A percentile compares a stretch with the other conserved stretches of the same genome.
phyloP scores from a whole-genome alignment of 2,888 invertebrate genomes.

The Galeopsomyia nigrocyanea region DNA sequence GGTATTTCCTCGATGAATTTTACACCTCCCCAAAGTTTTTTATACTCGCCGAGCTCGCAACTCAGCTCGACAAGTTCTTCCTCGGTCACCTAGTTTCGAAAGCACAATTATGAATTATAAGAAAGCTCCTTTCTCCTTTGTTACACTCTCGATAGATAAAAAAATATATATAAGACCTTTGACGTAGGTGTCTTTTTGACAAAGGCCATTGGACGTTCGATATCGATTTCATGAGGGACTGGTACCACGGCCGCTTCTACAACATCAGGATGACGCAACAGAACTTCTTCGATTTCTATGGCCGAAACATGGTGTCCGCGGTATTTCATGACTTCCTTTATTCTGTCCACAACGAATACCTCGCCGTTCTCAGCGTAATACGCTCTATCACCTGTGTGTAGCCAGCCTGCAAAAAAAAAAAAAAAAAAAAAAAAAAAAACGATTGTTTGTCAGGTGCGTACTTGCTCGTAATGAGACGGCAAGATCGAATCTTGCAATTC shows the following conservation, averaged over 20 bases:
- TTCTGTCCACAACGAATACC: constrained; percentile 59
- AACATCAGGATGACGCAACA: constrained; percentile 57
- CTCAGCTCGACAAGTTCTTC: constrained; percentile 57
- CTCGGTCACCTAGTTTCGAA: constrained; percentile 54
- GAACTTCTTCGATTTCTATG: constrained; percentile 57
- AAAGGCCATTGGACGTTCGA: constrained; percentile 61
- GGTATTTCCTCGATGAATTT: constrained; percentile 57
- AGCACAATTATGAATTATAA: neutral
- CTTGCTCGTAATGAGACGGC: no score
- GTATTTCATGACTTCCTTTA: constrained; percentile 63
- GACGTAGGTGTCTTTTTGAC: constrained; percentile 49
- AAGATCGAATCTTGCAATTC: no score
- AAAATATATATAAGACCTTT: constrained; percentile 48
- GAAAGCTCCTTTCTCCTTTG: neutral
- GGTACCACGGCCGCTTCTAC: constrained; percentile 60
- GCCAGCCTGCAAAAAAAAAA: constrained; percentile 55
- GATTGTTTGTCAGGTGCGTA: no score
- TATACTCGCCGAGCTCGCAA: constrained; percentile 52
- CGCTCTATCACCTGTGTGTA: constrained; percentile 63
- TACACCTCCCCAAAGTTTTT: constrained; percentile 59
- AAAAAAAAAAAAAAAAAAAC: no score
- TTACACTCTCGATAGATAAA: no score
- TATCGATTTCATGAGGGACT: constrained; percentile 55
- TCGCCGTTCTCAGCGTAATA: constrained; percentile 59
- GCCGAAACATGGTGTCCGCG: constrained; percentile 61